phyloP scores from a whole-genome alignment of 2,888 invertebrate species.

The Perdita meconis region DNA sequence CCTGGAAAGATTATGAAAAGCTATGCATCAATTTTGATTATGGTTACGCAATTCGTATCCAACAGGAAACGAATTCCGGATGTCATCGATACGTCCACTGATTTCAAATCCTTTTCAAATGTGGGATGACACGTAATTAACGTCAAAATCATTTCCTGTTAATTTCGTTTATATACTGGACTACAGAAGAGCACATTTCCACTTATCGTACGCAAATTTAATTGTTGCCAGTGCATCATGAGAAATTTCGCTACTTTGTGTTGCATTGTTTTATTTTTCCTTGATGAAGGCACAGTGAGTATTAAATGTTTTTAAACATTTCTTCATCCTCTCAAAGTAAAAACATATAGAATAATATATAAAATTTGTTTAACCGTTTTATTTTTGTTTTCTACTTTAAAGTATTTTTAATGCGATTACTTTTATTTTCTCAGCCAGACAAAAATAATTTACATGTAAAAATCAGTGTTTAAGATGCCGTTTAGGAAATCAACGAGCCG shows the following conservation, averaged over 20 bases:
- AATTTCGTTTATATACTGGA: slow-evolving; percentile 43
- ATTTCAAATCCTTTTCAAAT: slow-evolving; percentile 43
- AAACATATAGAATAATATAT: too few species aligned
- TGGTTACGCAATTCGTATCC: slow-evolving; percentile 26
- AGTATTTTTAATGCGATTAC: too few species aligned
- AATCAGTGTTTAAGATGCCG: slow-evolving; percentile 86
- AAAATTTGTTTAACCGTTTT: too few species aligned
- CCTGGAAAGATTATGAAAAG: slow-evolving; percentile 21
- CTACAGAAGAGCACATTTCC: background rate
- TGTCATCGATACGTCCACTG: slow-evolving; percentile 40
- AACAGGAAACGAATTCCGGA: slow-evolving; percentile 32
- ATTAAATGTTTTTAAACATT: background rate
- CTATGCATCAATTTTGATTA: background rate
- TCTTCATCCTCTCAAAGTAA: background rate
- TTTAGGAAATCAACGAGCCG: slow-evolving; percentile 86
- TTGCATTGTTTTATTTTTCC: background rate
- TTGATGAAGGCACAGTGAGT: slow-evolving; percentile 33
- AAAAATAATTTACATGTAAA: background rate
- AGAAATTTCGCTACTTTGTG: background rate
- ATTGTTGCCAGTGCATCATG: slow-evolving; percentile 8
- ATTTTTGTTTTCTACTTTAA: too few species aligned
- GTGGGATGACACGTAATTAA: slow-evolving; percentile 30
- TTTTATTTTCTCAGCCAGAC: too few species aligned
- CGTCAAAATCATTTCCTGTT: slow-evolving; percentile 50
- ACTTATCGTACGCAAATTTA: slow-evolving; percentile 13